A percentile compares a stretch with the other conserved stretches of the same genome.
Evolutionary conservation across 2,888 invertebrate species (phyloP).

Genomic region (Lasioglossum marginatum): DNA sequence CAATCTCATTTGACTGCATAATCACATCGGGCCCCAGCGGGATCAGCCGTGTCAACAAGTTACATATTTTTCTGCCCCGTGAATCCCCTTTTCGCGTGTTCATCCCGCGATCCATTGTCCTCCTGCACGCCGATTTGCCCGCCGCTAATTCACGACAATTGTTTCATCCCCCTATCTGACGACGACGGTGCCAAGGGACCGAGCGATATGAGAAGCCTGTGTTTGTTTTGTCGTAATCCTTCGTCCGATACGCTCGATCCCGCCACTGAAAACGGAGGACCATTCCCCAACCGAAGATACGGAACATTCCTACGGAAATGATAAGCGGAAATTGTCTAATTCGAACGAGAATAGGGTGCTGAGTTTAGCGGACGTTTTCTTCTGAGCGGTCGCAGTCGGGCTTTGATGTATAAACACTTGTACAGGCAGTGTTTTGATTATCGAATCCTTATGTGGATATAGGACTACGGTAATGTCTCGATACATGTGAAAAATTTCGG

Average conservation of each 20-base stretch:
- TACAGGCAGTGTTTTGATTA: not conserved
- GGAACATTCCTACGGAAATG: conserved; percentile 2
- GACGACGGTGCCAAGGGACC: conserved; percentile 23
- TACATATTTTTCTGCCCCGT: conserved; percentile 79
- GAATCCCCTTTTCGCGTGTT: conserved; percentile 54
- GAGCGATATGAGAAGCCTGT: conserved; percentile 25
- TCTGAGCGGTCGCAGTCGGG: not conserved
- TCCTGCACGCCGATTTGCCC: conserved; percentile 46
- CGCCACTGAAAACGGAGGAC: not conserved
- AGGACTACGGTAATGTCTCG: not conserved
- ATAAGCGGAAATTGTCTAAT: conserved; percentile 25
- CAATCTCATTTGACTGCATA: conserved; percentile 85
- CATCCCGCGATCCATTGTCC: conserved; percentile 51
- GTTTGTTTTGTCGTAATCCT: conserved; percentile 49
- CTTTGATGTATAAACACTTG: not conserved
- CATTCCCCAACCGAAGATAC: not conserved
- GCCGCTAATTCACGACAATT: conserved; percentile 64
- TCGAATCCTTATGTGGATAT: not conserved
- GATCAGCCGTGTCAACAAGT: conserved; percentile 83
- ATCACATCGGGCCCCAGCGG: conserved; percentile 80
- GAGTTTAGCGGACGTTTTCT: not conserved
- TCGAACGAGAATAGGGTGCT: not conserved
- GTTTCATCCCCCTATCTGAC: conserved; percentile 50
- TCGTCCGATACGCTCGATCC: not conserved
- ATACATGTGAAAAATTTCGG: too few relatives aligned